Base-by-base conservation (phyloP, 2,888 invertebrate species). In the Monopis laevigella region DNA sequence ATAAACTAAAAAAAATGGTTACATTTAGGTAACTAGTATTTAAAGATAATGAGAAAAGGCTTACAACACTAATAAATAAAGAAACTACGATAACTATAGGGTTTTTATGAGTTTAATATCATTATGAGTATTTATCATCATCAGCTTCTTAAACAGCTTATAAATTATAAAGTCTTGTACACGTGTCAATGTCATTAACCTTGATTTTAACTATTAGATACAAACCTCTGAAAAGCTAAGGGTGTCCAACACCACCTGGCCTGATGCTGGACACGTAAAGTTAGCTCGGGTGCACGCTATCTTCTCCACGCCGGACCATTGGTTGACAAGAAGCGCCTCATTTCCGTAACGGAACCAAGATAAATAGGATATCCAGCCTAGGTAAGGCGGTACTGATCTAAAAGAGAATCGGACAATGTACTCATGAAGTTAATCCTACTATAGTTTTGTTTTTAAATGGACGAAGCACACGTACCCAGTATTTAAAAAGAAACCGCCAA, bases 401-500 rank as follows among this genome's bases (percentile, higher is more conserved):
- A 14, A 30, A 45, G 17, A 29, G 11, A 40, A 36, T 40, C 7
- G 11, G 21, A 5, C 24, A 21, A 7, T 21, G 24, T 21, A 21
- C 24, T 8, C 24, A 21, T 7, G 8, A 5, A 21, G 8, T 21
- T 21, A 11, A 30, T 13, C 3, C 8, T 5, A 12, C 13, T 13
- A 30, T 2, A 30, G 2, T 5, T 6, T 27, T 10, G 27, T 30
- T 12, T 2, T 11, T 2, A 12, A 30, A 30, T 12, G 30, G 11
- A 30, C 8, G 13, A 13, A 12, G 12, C 34, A 24, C 42, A 70
- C 84, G 83, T 80, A 93, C 88, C 88, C 90, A 14, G 91, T 87
- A 63, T 97, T 97, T 29, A 98, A 82, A 73, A 96, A 96, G 82
- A 95, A 96, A 30, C 98, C 98, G 44, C 97, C 97, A 63, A 98